Evolutionary conservation across 2,888 invertebrate species (phyloP).

Genomic region (Malthinus flaveolus): DNA sequence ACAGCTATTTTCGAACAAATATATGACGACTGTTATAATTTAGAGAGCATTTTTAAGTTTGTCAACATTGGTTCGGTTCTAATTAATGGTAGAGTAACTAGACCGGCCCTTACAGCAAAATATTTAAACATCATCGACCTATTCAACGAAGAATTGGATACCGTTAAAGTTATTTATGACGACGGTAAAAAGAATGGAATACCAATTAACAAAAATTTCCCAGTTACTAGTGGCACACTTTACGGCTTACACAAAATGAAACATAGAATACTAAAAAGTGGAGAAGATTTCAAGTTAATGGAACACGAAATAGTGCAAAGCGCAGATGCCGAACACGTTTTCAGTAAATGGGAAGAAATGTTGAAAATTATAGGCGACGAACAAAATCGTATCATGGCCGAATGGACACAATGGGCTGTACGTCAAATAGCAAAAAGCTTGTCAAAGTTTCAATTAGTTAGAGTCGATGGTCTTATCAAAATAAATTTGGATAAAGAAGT

Average conservation of each 20-base stretch:
- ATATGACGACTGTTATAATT: constrained; percentile 76
- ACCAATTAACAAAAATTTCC: constrained; percentile 69
- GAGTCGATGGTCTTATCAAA: constrained; percentile 58
- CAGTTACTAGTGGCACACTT: constrained; percentile 75
- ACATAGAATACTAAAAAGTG: constrained; percentile 61
- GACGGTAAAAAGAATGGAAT: constrained; percentile 58
- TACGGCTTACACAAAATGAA: constrained; percentile 70
- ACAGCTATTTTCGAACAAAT: constrained; percentile 80
- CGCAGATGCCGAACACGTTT: constrained; percentile 60
- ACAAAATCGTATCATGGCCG: constrained; percentile 64
- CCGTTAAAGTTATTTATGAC: constrained; percentile 66
- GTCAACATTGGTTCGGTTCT: constrained; percentile 62
- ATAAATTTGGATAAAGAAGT: constrained; percentile 74
- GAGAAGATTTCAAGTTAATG: constrained; percentile 64
- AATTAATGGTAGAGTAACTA: constrained; percentile 74
- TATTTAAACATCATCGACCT: constrained; percentile 66
- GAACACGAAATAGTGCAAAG: constrained; percentile 64
- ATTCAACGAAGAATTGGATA: constrained; percentile 67
- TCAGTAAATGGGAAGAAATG: constrained; percentile 69
- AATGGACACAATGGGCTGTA: constrained; percentile 72
- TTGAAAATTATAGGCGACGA: constrained; percentile 64
- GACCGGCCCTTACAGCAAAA: constrained; percentile 69
- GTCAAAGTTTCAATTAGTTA: constrained; percentile 63
- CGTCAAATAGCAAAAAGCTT: constrained; percentile 66
- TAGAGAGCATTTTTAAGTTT: constrained; percentile 66